Conservation (phyloP, 2,113 vertebrate species). For the Strix uralensis region DNA sequence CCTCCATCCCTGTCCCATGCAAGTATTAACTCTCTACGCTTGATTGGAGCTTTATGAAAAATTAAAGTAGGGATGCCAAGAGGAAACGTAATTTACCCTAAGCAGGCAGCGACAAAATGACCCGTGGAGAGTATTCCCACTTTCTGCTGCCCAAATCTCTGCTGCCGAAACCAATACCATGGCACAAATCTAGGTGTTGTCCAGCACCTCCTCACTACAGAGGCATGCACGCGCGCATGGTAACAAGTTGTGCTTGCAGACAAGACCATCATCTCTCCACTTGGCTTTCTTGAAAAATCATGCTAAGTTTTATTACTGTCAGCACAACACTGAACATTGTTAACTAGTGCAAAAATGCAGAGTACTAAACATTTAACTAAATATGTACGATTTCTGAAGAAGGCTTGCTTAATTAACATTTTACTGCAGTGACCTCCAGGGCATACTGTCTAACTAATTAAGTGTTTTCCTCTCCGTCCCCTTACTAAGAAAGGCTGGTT, state of each 20-base stretch:
- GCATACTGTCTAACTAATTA: neutral
- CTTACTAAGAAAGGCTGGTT: neutral
- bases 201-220: neutral
- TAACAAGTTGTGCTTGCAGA: neutral
- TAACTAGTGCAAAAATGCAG: neutral
- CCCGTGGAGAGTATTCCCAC: neutral
- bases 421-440: neutral
- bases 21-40: neutral
- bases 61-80: neutral
- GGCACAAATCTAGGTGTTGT: no score
- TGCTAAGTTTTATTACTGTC: neutral
- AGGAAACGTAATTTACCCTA: neutral
- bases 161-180: neutral
- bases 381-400: neutral
- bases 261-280: neutral
- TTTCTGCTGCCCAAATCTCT: neutral
- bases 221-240: fast-evolving
- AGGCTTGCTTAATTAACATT: neutral
- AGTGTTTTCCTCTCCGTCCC: neutral
- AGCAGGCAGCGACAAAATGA: neutral
- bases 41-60: neutral
- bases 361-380: neutral
- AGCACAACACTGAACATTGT: neutral
- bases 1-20: neutral
- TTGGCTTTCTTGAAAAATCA: neutral